These are phyloP conservation scores for Drosophila yooni DNA, from an alignment of 2,888 invertebrate species.

Conservation along the genomic window DNA sequence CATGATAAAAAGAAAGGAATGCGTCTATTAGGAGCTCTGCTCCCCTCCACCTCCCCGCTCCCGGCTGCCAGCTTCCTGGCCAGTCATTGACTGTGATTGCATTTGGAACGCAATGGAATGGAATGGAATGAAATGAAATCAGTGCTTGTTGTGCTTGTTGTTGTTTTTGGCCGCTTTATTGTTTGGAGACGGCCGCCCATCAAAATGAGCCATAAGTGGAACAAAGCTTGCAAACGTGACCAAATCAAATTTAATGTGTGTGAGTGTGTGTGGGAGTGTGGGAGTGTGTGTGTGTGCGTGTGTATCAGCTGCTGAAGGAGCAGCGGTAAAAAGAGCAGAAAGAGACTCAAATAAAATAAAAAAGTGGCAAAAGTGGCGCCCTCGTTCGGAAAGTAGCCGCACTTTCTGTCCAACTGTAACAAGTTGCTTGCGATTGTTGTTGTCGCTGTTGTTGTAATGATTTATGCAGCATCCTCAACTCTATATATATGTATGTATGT, in stretches of 20 bases:
- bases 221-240: conserved; percentile 84
- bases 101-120: conserved; percentile 38
- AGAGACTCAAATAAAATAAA: conserved; percentile 1
- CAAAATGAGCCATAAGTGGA: conserved; percentile 84
- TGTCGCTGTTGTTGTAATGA: conserved; percentile 46
- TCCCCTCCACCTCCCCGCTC: rapidly evolving
- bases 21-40: not conserved
- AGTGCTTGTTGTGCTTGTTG: conserved; percentile 2
- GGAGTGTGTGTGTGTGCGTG: not conserved
- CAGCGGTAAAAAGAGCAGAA: conserved; percentile 4
- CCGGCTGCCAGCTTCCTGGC: rapidly evolving
- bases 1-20: conserved; percentile 2
- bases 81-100: conserved; percentile 65
- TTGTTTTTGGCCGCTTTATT: conserved; percentile 33
- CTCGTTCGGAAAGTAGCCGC: conserved; percentile 29
- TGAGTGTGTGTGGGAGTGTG: not conserved
- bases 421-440: conserved; percentile 32
- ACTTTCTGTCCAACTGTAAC: conserved; percentile 40
- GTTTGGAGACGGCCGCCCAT: conserved; percentile 35
- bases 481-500: not conserved
- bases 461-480: conserved; percentile 51
- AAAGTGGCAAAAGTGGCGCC: conserved; percentile 39
- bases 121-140: conserved; percentile 14
- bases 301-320: conserved; percentile 16
- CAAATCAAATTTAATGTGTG: conserved; percentile 84